phyloP scores from a whole-genome alignment of 2,888 invertebrate genomes.

The Nymphalis polychloros region DNA sequence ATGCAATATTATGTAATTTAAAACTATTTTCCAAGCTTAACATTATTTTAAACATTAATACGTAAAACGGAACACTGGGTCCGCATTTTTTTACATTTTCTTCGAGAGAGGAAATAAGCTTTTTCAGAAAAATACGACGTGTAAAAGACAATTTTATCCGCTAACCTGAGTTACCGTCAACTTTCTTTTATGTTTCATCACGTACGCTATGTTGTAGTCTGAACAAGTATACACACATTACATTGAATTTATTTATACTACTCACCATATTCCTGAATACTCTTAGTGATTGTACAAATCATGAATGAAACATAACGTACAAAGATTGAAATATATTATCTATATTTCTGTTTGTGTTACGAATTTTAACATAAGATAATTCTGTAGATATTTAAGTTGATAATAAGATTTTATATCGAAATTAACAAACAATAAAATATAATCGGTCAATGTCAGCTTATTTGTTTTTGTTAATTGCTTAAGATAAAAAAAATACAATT shows the following conservation, averaged over 20 bases:
- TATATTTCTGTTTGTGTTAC: too few species aligned
- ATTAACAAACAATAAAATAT: too few species aligned
- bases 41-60: background rate
- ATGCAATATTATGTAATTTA: background rate
- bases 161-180: constrained; percentile 20
- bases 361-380: too few species aligned
- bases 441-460: too few species aligned
- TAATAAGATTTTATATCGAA: too few species aligned
- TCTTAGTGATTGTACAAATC: background rate
- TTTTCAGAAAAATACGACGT: constrained; percentile 24
- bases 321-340: too few species aligned
- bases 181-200: constrained; percentile 11
- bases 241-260: background rate
- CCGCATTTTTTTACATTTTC: constrained; percentile 24
- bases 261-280: background rate
- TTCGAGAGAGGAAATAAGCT: constrained; percentile 28
- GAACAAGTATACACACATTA: constrained; percentile 1
- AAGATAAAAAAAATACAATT: too few species aligned
- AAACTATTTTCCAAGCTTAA: background rate
- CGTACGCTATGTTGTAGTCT: background rate
- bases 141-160: constrained; percentile 30
- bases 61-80: background rate
- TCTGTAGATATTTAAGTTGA: too few species aligned
- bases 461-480: too few species aligned
- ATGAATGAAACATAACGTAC: background rate